Percentiles rank a stretch among this genome's conserved stretches.
Evolutionary conservation across 2,888 invertebrate genomes (phyloP).

Genomic region (Lampropteryx suffumata): DNA sequence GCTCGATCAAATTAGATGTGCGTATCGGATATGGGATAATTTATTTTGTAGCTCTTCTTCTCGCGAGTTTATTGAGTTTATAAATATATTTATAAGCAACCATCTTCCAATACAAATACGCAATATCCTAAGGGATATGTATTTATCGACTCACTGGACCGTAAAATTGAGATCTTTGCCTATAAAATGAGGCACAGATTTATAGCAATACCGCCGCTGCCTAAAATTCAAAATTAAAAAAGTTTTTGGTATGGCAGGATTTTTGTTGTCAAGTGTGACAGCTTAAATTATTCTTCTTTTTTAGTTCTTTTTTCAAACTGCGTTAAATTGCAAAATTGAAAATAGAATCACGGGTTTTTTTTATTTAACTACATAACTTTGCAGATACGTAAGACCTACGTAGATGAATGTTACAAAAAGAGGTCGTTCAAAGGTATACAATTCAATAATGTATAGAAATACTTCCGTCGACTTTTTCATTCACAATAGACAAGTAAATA

Average conservation of each 20-base stretch:
- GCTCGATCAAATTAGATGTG: no score
- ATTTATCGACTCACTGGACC: slow-evolving; percentile 2
- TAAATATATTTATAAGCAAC: background rate
- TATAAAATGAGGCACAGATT: slow-evolving; percentile 3
- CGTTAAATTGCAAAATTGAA: background rate
- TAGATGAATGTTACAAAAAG: no score
- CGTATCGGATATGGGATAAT: no score
- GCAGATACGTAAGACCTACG: no score
- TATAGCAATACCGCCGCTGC: background rate
- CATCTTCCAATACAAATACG: no score
- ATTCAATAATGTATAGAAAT: background rate
- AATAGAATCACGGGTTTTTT: no score
- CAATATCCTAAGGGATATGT: background rate
- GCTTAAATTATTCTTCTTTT: slow-evolving; percentile 2
- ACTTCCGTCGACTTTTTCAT: background rate
- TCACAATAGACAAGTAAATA: background rate
- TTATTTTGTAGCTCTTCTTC: no score
- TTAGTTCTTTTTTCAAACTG: background rate
- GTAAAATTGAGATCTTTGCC: slow-evolving; percentile 6
- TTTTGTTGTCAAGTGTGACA: slow-evolving; percentile 7
- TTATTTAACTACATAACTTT: no score
- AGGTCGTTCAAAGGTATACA: no score
- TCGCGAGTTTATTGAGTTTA: background rate
- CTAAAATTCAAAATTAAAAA: slow-evolving; percentile 20
- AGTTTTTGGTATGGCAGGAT: slow-evolving; percentile 7